Conservation (phyloP, 1,140 invertebrate species). For the Battus philenor region DNA sequence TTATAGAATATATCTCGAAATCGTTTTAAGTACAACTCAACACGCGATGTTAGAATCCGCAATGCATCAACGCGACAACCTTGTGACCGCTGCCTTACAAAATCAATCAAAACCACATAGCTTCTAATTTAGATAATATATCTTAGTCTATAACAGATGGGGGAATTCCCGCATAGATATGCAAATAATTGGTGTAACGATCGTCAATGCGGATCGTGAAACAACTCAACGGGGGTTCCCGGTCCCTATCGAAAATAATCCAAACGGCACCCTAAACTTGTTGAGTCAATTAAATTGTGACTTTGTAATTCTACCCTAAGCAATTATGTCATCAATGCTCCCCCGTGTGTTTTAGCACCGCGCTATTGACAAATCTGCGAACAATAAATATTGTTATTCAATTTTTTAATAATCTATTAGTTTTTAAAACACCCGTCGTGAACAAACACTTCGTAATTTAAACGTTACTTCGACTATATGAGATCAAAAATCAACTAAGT, state of each 20-base stretch:
- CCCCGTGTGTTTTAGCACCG: conserved; percentile 46
- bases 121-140: too few species aligned
- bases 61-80: conserved; percentile 47
- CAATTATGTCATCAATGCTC: conserved; percentile 59
- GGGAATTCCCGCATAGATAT: too few species aligned
- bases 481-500: too few species aligned
- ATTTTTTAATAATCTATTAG: too few species aligned
- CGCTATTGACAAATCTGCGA: conserved; percentile 40
- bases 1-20: too few species aligned
- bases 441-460: too few species aligned
- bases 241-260: conserved; percentile 36
- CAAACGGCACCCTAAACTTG: conserved; percentile 54
- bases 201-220: conserved; percentile 6
- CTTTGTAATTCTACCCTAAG: conserved; percentile 59
- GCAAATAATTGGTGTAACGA: conserved; percentile 7
- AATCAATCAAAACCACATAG: too few species aligned
- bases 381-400: conserved; percentile 13
- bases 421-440: too few species aligned
- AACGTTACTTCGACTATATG: too few species aligned
- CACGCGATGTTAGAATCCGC: conserved; percentile 39
- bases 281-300: conserved; percentile 62
- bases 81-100: too few species aligned
- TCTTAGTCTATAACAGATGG: too few species aligned
- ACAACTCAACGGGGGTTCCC: conserved; percentile 16
- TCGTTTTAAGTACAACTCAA: conserved; percentile 26